A percentile compares a stretch with the other conserved stretches of the same genome.
These are phyloP conservation scores for Acholoe squamosa DNA, from an alignment of 2,888 invertebrate genomes.

Conservation along the genomic window DNA sequence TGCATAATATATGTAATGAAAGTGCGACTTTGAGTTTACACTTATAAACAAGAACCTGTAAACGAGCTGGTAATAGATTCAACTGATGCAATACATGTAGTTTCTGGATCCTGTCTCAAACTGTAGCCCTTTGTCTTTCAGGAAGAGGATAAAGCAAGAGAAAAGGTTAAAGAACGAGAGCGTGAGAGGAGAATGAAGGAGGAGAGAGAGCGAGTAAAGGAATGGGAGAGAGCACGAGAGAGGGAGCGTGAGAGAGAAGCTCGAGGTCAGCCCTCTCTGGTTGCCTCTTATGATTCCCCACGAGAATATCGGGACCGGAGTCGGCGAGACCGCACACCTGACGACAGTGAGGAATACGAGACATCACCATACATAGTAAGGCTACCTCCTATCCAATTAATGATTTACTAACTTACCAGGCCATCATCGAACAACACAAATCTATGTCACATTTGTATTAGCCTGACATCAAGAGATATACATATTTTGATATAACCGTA, in stretches of 20 bases:
- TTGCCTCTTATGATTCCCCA: slow-evolving; percentile 49
- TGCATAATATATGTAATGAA: too few relatives aligned
- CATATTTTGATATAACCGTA: too few relatives aligned
- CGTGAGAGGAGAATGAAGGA: slow-evolving; percentile 66
- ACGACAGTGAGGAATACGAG: slow-evolving; percentile 52
- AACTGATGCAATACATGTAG: too few relatives aligned
- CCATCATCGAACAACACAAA: too few relatives aligned
- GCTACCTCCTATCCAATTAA: too few relatives aligned
- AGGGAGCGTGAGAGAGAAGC: slow-evolving; percentile 65
- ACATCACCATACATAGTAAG: slow-evolving; percentile 36
- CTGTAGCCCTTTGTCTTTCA: neutral
- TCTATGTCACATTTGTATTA: too few relatives aligned
- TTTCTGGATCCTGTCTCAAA: too few relatives aligned
- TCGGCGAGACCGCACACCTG: slow-evolving; percentile 52
- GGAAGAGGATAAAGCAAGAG: slow-evolving; percentile 68
- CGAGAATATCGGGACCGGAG: slow-evolving; percentile 54
- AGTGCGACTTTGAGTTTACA: too few relatives aligned
- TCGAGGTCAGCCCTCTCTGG: slow-evolving; percentile 46
- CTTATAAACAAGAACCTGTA: too few relatives aligned
- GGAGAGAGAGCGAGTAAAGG: slow-evolving; percentile 67
- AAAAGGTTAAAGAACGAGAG: slow-evolving; percentile 68
- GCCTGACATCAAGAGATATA: too few relatives aligned
- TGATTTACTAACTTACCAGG: too few relatives aligned
- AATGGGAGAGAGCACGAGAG: slow-evolving; percentile 68
- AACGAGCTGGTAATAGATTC: too few relatives aligned